Evolutionary conservation across 2,113 vertebrate genomes (phyloP), one percentile per base, ranked within the genome.

Genomic region (Penelope pileata): DNA sequence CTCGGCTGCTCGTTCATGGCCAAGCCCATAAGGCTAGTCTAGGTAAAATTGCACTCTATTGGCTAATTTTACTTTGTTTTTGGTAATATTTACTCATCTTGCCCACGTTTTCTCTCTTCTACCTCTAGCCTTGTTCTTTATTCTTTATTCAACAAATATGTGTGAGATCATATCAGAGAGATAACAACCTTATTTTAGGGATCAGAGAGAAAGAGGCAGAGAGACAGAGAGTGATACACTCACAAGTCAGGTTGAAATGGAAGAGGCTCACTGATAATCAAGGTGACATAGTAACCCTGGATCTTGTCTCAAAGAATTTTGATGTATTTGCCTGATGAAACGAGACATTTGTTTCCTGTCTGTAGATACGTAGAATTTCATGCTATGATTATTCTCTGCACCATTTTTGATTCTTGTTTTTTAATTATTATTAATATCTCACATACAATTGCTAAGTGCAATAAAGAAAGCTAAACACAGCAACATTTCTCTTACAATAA

Each of bases 381-480:
- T 19, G 13, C 2, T 67, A 48, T 29, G 43, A 56, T 75, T 89
- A 86, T 72, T 84, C 24, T 7, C 10, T 68, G 13, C 13, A 56
- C 22, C 66, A 64, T 69, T 72, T 86, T 73, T n/a, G 47, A 77
- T 89, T 5, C 10, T 67, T 50, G 67, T 56, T 74, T 47, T 88
- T 88, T 80, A 50, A 50, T 50, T 50, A 24, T 88, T 91, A 86
- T 50, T 30, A 64, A 47, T 38, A 77, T 83, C 34, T 72, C 16
- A 67, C 93, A n/a, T 15, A 90, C 82, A 93, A 86, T 94, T 96
- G 82, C 60, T 62, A 87, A 48, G 34, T 75, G 64, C n/a, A 6
- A 53, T 11, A 96, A 83, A 95, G 16, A 91, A 88, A 72, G 60
- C 23, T 60, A 91, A 94, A 26, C 48, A 85, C 94, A 95, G 42